phyloP scores from a whole-genome alignment of 1,140 invertebrate species.

The Drosophila subobscura region DNA sequence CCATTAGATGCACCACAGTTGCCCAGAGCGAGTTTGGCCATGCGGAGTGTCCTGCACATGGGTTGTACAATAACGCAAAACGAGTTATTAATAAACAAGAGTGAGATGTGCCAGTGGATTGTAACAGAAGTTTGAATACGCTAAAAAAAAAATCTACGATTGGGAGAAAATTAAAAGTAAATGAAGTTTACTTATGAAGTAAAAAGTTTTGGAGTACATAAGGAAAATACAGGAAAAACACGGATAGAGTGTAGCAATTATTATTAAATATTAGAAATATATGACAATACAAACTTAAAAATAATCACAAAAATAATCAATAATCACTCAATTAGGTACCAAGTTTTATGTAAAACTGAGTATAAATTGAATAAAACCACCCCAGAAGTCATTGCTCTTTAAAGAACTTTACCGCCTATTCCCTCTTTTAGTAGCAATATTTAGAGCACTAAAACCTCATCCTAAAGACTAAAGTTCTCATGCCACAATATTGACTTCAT shows the following conservation, averaged over 20 bases:
- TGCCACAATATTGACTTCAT: conserved; percentile 21
- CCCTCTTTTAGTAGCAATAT: background rate
- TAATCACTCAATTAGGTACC: too few species aligned
- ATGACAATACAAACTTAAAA: too few species aligned
- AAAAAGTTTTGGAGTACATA: too few species aligned
- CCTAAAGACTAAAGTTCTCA: conserved; percentile 1
- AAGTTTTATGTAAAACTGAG: too few species aligned
- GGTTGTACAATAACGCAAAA: conserved; percentile 62
- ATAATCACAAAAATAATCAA: too few species aligned
- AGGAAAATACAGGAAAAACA: too few species aligned
- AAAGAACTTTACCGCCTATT: background rate
- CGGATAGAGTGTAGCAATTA: too few species aligned
- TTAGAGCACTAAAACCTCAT: background rate
- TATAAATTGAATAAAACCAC: too few species aligned
- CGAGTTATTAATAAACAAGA: conserved; percentile 78
- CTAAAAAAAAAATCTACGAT: background rate
- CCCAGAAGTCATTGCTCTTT: too few species aligned
- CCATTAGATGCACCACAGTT: conserved; percentile 67
- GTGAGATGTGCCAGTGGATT: conserved; percentile 11
- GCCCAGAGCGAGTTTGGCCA: conserved; percentile 53
- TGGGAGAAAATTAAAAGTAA: too few species aligned
- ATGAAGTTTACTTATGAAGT: too few species aligned
- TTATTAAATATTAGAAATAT: too few species aligned
- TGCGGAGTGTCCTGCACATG: conserved; percentile 38
- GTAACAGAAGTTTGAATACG: conserved; percentile 14